Evolutionary conservation across 1,140 invertebrate genomes (phyloP).

Genomic region (Camponotus floridanus): DNA sequence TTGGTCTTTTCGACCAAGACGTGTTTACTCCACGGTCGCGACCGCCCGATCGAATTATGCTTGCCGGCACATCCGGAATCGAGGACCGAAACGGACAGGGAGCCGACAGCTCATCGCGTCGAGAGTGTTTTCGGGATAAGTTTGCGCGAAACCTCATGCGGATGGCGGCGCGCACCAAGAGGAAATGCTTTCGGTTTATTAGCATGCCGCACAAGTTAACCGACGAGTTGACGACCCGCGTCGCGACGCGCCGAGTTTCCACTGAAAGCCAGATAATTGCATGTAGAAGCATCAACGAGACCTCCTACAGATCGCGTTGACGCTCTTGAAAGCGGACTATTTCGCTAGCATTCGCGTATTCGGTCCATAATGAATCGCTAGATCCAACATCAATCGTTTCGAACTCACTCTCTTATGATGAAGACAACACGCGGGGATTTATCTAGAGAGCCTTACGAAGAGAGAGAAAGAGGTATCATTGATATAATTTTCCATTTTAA

Average conservation of each 20-base stretch:
- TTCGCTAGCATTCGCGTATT: background rate
- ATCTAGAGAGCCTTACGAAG: background rate
- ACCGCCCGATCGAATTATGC: conserved; percentile 39
- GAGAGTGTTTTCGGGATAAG: conserved; percentile 46
- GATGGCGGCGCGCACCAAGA: background rate
- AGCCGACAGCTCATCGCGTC: conserved; percentile 27
- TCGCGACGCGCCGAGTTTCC: conserved; percentile 22
- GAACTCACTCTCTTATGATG: background rate
- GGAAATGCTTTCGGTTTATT: conserved; percentile 58
- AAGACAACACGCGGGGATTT: background rate
- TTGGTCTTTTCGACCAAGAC: background rate
- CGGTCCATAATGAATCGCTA: background rate
- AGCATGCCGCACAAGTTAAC: conserved; percentile 48
- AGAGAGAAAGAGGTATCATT: no score
- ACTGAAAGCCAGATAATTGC: conserved; percentile 53
- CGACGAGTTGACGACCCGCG: conserved; percentile 29
- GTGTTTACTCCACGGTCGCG: conserved; percentile 46
- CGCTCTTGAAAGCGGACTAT: conserved; percentile 20
- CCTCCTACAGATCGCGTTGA: conserved; percentile 30
- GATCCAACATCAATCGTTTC: conserved; percentile 14
- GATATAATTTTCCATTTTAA: no score
- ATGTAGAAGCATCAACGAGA: conserved; percentile 37
- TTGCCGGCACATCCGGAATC: conserved; percentile 38
- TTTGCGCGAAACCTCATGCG: conserved; percentile 48
- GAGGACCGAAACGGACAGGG: conserved; percentile 49